Conservation (phyloP, 2,888 invertebrate genomes). For the Rhynchonema sp. region DNA sequence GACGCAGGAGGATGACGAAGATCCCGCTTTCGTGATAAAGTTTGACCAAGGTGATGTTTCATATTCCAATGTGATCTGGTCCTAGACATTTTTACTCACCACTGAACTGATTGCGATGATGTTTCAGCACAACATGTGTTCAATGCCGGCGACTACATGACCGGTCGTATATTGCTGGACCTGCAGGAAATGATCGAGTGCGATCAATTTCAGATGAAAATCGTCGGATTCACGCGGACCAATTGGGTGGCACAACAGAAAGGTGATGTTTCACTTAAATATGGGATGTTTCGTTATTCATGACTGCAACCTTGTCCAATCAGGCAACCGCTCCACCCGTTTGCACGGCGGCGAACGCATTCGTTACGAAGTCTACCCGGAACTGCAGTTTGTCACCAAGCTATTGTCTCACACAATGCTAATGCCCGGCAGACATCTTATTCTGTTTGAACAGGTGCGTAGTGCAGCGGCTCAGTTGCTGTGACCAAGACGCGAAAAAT, state of each 20-base stretch:
- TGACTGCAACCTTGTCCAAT: no score
- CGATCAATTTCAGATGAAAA: not conserved
- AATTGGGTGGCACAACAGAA: no score
- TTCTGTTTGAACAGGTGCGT: not conserved
- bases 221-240: not conserved
- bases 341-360: not conserved
- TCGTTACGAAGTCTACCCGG: not conserved
- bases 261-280: not conserved
- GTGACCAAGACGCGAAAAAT: no score
- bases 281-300: no score
- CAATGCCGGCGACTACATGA: not conserved
- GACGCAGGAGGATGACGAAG: no score
- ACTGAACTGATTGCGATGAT: no score
- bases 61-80: no score
- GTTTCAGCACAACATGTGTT: no score
- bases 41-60: no score
- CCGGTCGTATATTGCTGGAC: not conserved
- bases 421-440: not conserved
- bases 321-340: not conserved
- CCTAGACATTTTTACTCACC: no score
- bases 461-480: no score
- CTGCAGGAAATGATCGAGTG: not conserved
- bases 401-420: not conserved
- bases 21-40: no score
- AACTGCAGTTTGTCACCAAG: not conserved